phyloP scores from a whole-genome alignment of 2,888 invertebrate genomes.

The Caenorhabditis doughertyi region DNA sequence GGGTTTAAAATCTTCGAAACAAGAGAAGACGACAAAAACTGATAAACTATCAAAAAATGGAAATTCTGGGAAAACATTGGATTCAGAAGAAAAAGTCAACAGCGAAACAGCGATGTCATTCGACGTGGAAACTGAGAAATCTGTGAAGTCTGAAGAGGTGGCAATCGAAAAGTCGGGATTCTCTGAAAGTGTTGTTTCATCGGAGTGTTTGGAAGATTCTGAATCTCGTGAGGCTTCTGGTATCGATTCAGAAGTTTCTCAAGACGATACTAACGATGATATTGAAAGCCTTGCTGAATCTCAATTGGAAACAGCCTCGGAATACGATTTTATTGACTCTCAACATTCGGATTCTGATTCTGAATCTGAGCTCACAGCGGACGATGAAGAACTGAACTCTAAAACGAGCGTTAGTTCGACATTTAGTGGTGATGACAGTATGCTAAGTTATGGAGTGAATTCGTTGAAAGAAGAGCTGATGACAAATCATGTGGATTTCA shows the following conservation, averaged over 20 bases:
- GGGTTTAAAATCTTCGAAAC: conserved; percentile 6
- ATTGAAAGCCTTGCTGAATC: background rate
- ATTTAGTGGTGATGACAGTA: background rate
- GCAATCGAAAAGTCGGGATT: background rate
- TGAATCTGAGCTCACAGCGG: background rate
- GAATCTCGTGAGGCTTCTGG: conserved; percentile 23
- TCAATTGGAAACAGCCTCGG: background rate
- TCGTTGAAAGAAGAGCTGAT: background rate
- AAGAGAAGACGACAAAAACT: background rate
- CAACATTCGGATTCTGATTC: background rate
- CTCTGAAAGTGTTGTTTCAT: background rate
- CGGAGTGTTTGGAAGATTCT: background rate
- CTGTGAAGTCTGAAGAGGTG: background rate
- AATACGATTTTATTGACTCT: background rate
- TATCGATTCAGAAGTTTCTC: conserved; percentile 5
- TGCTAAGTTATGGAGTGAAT: background rate
- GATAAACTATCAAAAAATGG: background rate
- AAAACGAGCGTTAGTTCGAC: too few species aligned
- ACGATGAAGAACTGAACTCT: background rate
- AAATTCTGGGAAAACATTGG: background rate
- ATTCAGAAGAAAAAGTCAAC: background rate
- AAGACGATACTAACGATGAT: background rate
- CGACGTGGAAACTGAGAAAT: background rate
- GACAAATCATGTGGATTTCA: background rate
- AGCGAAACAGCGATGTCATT: background rate